Percentiles rank a stretch among this genome's conserved stretches.
Conservation (phyloP, 1,140 invertebrate species). For the Cotesia glomerata region DNA sequence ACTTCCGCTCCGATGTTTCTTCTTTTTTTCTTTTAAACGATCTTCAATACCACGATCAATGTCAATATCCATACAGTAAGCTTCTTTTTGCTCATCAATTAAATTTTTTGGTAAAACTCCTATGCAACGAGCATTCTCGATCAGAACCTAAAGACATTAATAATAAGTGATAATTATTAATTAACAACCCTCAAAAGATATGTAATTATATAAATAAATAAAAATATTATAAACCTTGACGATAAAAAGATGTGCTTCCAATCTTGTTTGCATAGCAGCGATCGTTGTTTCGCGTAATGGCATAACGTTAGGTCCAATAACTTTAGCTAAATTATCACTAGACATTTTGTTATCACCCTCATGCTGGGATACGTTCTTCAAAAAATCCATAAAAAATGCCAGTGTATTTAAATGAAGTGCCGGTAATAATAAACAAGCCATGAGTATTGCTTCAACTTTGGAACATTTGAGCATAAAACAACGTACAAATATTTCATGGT, state of each 20-base stretch:
- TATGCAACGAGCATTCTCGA: conserved; percentile 76
- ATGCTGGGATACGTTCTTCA: conserved; percentile 67
- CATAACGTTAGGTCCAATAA: conserved; percentile 84
- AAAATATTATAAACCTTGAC: conserved; percentile 61
- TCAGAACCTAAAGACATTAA: conserved; percentile 70
- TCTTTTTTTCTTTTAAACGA: conserved; percentile 67
- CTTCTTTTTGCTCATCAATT: conserved; percentile 61
- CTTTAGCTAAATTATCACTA: conserved; percentile 78
- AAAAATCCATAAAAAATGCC: conserved; percentile 73
- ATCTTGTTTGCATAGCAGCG: conserved; percentile 66
- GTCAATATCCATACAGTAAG: conserved; percentile 61
- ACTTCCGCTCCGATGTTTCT: conserved; percentile 80
- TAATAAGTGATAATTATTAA: conserved; percentile 8
- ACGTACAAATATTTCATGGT: conserved; percentile 78
- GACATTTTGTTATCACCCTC: conserved; percentile 82
- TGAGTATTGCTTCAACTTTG: conserved; percentile 65
- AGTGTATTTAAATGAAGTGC: conserved; percentile 70
- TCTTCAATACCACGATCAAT: conserved; percentile 51
- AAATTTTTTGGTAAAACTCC: conserved; percentile 72
- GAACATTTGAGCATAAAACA: conserved; percentile 65
- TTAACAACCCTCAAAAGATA: not conserved
- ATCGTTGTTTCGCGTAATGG: conserved; percentile 70
- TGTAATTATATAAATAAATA: not conserved
- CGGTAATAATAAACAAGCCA: conserved; percentile 72
- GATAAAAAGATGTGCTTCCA: conserved; percentile 70